Evolutionary conservation across 2,888 invertebrate genomes (phyloP), one percentile per base, ranked within the genome.

Genomic region (Brenthis hecate): DNA sequence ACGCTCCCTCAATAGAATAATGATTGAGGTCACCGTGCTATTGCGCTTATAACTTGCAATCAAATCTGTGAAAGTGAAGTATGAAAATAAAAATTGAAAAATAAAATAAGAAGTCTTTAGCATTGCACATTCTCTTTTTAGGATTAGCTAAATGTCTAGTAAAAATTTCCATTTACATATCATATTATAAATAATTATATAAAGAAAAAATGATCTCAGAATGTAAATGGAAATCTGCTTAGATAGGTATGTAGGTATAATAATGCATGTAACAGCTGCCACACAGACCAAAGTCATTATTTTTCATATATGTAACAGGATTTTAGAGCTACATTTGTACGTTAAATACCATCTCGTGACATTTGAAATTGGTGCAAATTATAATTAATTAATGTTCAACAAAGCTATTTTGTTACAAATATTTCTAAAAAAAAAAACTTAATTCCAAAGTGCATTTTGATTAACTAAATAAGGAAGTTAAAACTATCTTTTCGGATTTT

Each of bases 101-200:
- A 84, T 82, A 86, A 91, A 87, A 86, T 85, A 88, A 91, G 91
- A 91, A 91, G 87, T 88, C 84, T 80, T 83, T 85, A 91, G 92
- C 92, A 91, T 92, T 88, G 92, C 92, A 92, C 92, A 92, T 92
- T 92, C 92, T 90, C 91, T 81, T 87, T 85, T 86, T 81, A 89
- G 89, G 87, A 87, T 87, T 85, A 89, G 88, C 90, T 91, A 89
- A 84, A 78, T 79, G 77, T 85, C 84, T 85, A 87, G 83, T 83
- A 74, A 77, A 85, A 81, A 89, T 86, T 89, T 86, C 85, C 76
- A 87, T 88, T 88, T 82, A 84, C 81, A 75, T 54, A 69, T 19
- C 51, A 19, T 23, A 28, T 13, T 56, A 50, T 56, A 51, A 28
- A 64, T 56, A 51, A 50, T 61, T 13, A 32, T 13, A 2, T 55